Percentiles rank a stretch among this genome's conserved stretches.
These are phyloP conservation scores for Corythucha ciliata DNA, from an alignment of 2,888 invertebrate species.

Conservation along the genomic window DNA sequence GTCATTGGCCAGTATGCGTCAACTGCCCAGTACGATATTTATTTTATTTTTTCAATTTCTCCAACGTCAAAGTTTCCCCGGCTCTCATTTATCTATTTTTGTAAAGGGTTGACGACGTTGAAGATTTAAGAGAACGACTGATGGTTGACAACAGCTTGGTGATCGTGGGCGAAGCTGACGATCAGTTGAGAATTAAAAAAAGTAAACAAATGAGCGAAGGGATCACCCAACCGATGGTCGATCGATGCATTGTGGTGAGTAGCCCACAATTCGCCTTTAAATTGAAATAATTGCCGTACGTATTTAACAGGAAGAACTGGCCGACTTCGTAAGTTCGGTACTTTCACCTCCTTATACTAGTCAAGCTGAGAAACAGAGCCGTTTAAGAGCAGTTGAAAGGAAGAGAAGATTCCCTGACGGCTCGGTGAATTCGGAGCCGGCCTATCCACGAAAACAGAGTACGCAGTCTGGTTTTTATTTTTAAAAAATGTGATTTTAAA, in stretches of 20 bases:
- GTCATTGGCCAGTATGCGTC: conserved; percentile 66
- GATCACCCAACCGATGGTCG: conserved; percentile 70
- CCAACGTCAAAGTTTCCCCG: not conserved
- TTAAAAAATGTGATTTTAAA: too few relatives aligned
- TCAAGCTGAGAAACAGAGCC: too few relatives aligned
- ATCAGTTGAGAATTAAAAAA: conserved; percentile 58
- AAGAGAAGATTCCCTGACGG: too few relatives aligned
- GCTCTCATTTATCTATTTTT: conserved; percentile 28
- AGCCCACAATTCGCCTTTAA: not conserved
- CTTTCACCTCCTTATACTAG: conserved; percentile 22
- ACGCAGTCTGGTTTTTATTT: too few relatives aligned
- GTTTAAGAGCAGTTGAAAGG: too few relatives aligned
- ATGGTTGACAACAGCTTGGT: conserved; percentile 64
- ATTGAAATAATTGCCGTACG: conserved; percentile 7
- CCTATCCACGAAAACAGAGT: too few relatives aligned
- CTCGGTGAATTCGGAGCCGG: too few relatives aligned
- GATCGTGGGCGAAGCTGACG: conserved; percentile 71
- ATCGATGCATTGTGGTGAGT: conserved; percentile 59
- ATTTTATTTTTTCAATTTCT: not conserved
- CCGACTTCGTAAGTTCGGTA: conserved; percentile 48
- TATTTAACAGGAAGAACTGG: conserved; percentile 51
- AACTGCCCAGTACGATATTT: conserved; percentile 45
- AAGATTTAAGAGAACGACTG: conserved; percentile 65
- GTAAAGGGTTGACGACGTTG: conserved; percentile 61
- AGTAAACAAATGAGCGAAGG: conserved; percentile 61